Percentiles rank a stretch among this genome's conserved stretches.
phyloP scores from a whole-genome alignment of 2,888 invertebrate genomes.

The Agrochola lota region DNA sequence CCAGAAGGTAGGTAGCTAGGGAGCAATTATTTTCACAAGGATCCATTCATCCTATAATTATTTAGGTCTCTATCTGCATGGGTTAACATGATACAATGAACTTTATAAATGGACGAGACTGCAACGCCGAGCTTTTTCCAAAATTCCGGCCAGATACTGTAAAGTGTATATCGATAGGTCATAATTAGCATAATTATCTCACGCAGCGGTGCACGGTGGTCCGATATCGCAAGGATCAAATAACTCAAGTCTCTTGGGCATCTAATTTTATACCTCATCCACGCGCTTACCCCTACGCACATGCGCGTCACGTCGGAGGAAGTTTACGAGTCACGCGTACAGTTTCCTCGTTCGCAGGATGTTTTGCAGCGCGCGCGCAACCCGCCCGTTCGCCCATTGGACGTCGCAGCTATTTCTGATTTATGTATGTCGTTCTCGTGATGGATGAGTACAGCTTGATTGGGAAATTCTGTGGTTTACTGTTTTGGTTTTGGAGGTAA shows the following conservation, averaged over 20 bases:
- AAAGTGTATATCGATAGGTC: no score
- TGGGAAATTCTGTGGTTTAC: slow-evolving; percentile 30
- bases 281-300: slow-evolving; percentile 38
- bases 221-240: neutral
- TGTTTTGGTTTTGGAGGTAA: neutral
- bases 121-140: neutral
- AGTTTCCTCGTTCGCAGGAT: slow-evolving; percentile 85
- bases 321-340: slow-evolving; percentile 83
- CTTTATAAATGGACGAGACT: neutral
- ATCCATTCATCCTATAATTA: neutral
- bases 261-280: slow-evolving; percentile 47
- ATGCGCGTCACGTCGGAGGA: slow-evolving; percentile 73
- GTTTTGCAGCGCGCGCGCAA: slow-evolving; percentile 77
- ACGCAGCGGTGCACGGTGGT: neutral
- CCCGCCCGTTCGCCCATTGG: slow-evolving; percentile 54
- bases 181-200: neutral
- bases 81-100: neutral
- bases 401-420: slow-evolving; percentile 64
- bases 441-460: slow-evolving; percentile 49
- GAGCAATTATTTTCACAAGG: neutral
- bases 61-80: no score
- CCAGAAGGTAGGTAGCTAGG: neutral
- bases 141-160: neutral
- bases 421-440: slow-evolving; percentile 60
- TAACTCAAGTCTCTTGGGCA: neutral